Evolutionary conservation across 1,140 invertebrate genomes (phyloP), one percentile per base, ranked within the genome.

Genomic region (Ephestia elutella): DNA sequence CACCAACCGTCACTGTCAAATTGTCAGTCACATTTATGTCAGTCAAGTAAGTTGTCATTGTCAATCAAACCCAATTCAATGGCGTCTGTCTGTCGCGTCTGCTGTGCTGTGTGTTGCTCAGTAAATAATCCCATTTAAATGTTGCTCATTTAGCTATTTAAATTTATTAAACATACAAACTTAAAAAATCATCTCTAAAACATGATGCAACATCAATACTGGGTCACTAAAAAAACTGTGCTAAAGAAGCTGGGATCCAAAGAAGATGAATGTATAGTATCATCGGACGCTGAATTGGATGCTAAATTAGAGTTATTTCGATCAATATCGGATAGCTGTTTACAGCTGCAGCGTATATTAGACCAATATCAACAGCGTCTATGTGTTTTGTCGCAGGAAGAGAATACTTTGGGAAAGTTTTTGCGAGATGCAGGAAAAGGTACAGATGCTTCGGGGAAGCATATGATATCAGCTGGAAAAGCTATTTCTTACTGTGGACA

Each of bases 201-300:
- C 38, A 87, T 87, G 83, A 95, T 98, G 92, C 96, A 99, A 82
- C 96, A 98, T 82, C 96, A 98, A 65, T 99, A 97, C 88, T 99
- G 98, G 98, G 95, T 99, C 28, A 99, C 98, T 3, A 99, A 99
- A 81, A 98, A 99, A 89, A 94, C 95, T 51, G 93, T 99, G 21
- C 93, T 97, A 56, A 91, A 95, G 71, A 99, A 98, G 90, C 90
- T 99, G 15, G 97, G 98, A 5, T 96, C 97, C 76, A 99, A 99
- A 90, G 98, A 99, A 90, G 98, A 99, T 85, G 97, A 98, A 63
- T 97, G 96, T 90, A 94, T 99, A 70, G 93, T 98, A 13, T 93
- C 98, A 17, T 99, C 97, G 0, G 98, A 99, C 90, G 94, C 97
- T 7, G 96, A 99, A 78, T 90, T 99, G 3, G 98, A 99, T 90